Evolutionary conservation across 1,140 invertebrate genomes (phyloP).

Genomic region (Melipona quadrifasciata): DNA sequence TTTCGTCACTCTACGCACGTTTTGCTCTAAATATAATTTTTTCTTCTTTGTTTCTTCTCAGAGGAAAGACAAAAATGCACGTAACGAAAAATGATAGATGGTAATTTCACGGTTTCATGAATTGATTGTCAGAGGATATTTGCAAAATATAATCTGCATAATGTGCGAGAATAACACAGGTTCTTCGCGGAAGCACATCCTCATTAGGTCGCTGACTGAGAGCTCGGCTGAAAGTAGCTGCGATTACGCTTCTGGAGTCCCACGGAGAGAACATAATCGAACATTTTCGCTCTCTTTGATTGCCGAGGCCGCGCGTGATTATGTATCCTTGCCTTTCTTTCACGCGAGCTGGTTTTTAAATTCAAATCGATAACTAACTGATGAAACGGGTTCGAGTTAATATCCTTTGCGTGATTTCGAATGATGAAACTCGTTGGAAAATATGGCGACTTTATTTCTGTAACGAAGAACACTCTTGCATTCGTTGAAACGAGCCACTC

Average conservation of each 20-base stretch:
- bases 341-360: not conserved
- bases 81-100: not conserved
- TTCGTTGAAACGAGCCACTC: too few species aligned
- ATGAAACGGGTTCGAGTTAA: not conserved
- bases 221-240: conserved; percentile 24
- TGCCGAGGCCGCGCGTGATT: not conserved
- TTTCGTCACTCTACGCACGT: too few species aligned
- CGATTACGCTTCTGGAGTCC: conserved; percentile 39
- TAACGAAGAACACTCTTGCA: too few species aligned
- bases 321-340: not conserved
- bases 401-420: not conserved
- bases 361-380: not conserved
- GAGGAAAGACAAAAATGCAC: not conserved
- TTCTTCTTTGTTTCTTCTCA: too few species aligned
- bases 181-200: conserved; percentile 47
- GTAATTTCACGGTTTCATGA: not conserved
- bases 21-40: not conserved
- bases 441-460: not conserved
- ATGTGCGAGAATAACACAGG: conserved; percentile 14
- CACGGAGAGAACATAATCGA: conserved; percentile 17
- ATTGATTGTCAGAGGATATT: not conserved
- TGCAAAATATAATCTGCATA: not conserved
- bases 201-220: conserved; percentile 27
- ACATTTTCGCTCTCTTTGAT: conserved; percentile 14
- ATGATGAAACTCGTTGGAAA: not conserved